Conservation (phyloP, 2,888 invertebrate genomes). For the Agrenia bidenticulata region DNA sequence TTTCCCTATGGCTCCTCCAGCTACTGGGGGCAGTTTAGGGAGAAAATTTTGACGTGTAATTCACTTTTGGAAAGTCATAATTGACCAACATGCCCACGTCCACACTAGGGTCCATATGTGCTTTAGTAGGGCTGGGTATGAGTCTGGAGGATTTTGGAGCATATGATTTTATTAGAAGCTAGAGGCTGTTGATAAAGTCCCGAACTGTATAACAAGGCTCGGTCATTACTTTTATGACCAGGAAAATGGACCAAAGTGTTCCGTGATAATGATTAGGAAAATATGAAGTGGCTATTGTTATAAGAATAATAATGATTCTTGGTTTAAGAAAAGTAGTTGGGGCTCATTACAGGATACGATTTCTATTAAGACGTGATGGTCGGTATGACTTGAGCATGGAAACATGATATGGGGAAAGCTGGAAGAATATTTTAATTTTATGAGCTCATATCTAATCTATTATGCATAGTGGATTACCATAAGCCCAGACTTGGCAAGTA, state of each 20-base stretch:
- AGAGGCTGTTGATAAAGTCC: neutral
- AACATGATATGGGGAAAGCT: no score
- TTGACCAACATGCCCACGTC: no score
- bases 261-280: neutral
- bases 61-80: neutral
- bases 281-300: no score
- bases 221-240: neutral
- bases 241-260: neutral
- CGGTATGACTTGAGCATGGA: no score
- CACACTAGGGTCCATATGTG: no score
- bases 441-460: slow-evolving; percentile 7
- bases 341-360: neutral
- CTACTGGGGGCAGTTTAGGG: neutral
- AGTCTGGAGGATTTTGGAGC: neutral
- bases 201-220: neutral
- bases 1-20: no score
- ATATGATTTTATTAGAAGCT: neutral
- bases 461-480: slow-evolving; percentile 4
- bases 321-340: neutral
- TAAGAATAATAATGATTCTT: no score
- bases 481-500: neutral
- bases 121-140: no score
- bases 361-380: neutral
- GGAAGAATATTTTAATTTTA: neutral
- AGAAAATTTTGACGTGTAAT: neutral